phyloP scores from a whole-genome alignment of 2,888 invertebrate species.

The Agrochola litura region DNA sequence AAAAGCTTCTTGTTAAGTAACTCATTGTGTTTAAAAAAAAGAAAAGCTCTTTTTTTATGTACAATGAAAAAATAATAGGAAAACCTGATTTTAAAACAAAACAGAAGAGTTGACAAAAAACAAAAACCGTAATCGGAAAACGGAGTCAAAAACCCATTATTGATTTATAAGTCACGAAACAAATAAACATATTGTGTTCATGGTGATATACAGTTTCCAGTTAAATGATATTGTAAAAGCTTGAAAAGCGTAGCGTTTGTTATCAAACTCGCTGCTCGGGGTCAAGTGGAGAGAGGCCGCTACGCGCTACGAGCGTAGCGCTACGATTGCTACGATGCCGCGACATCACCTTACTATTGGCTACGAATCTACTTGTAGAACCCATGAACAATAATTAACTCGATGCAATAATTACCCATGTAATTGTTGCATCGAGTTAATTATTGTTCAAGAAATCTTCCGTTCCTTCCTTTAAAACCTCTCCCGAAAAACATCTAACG shows the following conservation, averaged over 20 bases:
- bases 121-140: no score
- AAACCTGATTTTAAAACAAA: background rate
- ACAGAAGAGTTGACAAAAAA: no score
- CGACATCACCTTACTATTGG: background rate
- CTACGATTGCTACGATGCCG: conserved; percentile 20
- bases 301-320: conserved; percentile 23
- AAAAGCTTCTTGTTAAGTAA: background rate
- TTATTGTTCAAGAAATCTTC: background rate
- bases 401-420: no score
- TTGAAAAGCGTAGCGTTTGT: background rate
- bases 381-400: no score
- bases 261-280: background rate
- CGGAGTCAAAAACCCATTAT: no score
- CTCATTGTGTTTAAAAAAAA: background rate
- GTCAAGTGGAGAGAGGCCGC: conserved; percentile 8
- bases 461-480: no score
- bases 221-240: background rate
- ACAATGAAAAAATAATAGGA: no score
- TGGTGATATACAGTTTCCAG: background rate
- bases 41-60: background rate
- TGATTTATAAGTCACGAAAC: background rate
- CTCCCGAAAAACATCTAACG: background rate
- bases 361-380: background rate
- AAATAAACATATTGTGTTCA: no score
- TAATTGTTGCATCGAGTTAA: background rate